These are phyloP conservation scores for Leucopternis melanops DNA, from an alignment of 2,113 vertebrate species.

Conservation along the genomic window DNA sequence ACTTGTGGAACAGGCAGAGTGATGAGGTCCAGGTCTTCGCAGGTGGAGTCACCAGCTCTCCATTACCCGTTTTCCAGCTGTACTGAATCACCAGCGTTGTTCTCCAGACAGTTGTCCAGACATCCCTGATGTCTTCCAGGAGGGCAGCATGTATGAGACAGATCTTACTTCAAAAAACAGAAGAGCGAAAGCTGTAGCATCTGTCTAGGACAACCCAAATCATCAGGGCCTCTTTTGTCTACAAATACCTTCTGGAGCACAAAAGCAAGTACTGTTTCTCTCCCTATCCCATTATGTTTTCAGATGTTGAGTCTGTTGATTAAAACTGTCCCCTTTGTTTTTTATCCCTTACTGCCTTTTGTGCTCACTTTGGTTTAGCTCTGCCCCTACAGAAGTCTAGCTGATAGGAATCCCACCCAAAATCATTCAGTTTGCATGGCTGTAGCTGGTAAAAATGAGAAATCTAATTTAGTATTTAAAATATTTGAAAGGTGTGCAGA, in stretches of 20 bases:
- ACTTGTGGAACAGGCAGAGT: neutral
- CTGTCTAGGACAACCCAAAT: neutral
- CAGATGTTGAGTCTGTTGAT: neutral
- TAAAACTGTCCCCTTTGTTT: neutral
- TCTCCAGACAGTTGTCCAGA: neutral
- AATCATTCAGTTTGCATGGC: neutral
- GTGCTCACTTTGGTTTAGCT: neutral
- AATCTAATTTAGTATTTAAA: neutral
- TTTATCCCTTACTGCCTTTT: neutral
- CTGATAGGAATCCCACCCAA: neutral
- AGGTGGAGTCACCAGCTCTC: neutral
- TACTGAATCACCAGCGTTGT: neutral
- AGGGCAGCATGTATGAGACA: neutral
- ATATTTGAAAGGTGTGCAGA: neutral
- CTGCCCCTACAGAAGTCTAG: neutral
- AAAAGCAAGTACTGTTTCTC: neutral
- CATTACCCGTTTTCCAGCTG: neutral
- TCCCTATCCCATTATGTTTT: neutral
- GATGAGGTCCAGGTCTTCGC: neutral
- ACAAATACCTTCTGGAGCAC: neutral
- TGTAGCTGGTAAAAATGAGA: neutral
- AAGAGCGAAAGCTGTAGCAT: neutral
- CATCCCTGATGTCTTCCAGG: neutral
- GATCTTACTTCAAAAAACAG: neutral
- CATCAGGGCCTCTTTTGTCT: neutral